These are phyloP conservation scores for Sarcophaga bullata DNA, from an alignment of 1,140 invertebrate genomes.

Conservation along the genomic window DNA sequence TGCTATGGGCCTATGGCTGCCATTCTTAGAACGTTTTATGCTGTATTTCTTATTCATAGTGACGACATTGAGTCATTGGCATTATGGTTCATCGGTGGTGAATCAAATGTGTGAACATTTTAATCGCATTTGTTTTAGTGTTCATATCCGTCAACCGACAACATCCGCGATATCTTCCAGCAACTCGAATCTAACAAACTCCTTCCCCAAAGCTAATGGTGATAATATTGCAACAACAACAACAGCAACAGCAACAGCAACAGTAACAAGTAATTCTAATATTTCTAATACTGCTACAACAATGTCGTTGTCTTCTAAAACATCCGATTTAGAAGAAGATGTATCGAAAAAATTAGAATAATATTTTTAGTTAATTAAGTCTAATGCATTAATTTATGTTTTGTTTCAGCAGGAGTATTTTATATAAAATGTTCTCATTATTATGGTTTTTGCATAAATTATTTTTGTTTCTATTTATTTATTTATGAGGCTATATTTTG, in stretches of 20 bases:
- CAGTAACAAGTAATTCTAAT: neutral
- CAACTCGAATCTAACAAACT: neutral
- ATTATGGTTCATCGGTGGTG: conserved; percentile 91
- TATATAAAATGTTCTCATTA: neutral
- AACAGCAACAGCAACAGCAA: neutral
- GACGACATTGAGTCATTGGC: conserved; percentile 82
- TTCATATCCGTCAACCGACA: conserved; percentile 49
- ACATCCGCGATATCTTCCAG: neutral
- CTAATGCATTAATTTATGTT: neutral
- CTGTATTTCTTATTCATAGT: conserved; percentile 80
- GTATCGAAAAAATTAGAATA: conserved; percentile 30
- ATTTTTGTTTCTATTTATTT: conserved; percentile 30
- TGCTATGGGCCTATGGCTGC: conserved; percentile 70
- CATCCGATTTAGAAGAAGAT: neutral
- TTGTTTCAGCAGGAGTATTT: neutral
- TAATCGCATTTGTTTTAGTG: conserved; percentile 63
- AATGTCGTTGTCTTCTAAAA: neutral
- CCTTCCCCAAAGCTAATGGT: neutral
- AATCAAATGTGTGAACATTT: conserved; percentile 65
- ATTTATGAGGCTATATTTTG: conserved; percentile 11
- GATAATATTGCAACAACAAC: neutral
- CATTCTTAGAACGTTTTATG: conserved; percentile 74
- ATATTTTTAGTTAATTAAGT: conserved; percentile 32
- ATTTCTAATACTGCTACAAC: neutral
- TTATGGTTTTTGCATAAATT: conserved; percentile 18